These are phyloP conservation scores for Chrysogorgia sp. DNA, from an alignment of 92 coral and sea anemone species.

Conservation along the genomic window DNA sequence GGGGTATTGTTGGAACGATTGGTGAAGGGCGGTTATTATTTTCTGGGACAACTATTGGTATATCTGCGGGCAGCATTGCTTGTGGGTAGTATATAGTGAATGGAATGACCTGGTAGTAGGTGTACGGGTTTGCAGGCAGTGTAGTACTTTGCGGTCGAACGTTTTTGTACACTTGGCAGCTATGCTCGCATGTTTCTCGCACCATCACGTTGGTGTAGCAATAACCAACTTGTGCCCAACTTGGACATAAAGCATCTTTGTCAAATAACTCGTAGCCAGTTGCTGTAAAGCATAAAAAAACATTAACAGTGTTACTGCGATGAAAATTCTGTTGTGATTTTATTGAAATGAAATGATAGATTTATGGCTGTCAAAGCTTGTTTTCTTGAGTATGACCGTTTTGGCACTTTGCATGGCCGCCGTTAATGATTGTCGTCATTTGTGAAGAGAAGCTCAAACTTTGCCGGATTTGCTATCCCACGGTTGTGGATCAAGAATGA, in stretches of 20 bases:
- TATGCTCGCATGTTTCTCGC: slow-evolving; percentile 9
- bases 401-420: no score
- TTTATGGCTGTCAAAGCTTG: no score
- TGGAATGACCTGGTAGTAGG: slow-evolving; percentile 8
- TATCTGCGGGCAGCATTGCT: not conserved
- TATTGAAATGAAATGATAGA: no score
- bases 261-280: slow-evolving; percentile 1
- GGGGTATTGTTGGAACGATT: slow-evolving; percentile 11
- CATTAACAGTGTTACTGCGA: no score
- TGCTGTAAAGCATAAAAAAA: not conserved
- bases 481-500: no score
- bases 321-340: no score
- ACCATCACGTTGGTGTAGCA: not conserved
- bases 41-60: slow-evolving; percentile 20
- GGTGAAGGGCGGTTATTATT: slow-evolving; percentile 10
- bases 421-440: no score
- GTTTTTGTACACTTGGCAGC: slow-evolving; percentile 17
- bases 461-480: no score
- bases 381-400: no score
- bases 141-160: not conserved
- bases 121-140: not conserved
- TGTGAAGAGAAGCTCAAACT: no score
- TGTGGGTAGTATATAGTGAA: slow-evolving; percentile 5
- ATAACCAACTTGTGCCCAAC: slow-evolving; percentile 27
- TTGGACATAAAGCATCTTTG: slow-evolving; percentile 23